phyloP scores from a whole-genome alignment of 2,888 invertebrate species.

The Drosophila eohydei region DNA sequence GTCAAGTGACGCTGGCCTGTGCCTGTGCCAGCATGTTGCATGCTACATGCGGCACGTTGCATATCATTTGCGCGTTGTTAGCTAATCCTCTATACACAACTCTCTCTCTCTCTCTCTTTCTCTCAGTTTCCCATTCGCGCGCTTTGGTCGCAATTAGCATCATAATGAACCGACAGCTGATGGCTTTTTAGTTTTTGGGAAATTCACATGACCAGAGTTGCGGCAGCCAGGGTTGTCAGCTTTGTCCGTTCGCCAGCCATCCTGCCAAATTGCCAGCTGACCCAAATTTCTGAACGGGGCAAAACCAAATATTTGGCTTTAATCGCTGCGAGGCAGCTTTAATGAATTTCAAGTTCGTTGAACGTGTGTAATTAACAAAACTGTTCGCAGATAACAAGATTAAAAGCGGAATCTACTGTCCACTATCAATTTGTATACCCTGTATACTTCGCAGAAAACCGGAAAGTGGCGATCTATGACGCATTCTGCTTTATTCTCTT shows the following conservation, averaged over 20 bases:
- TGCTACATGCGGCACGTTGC: conserved; percentile 17
- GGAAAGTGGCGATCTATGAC: neutral
- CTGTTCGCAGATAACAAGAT: conserved; percentile 3
- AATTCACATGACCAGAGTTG: conserved; percentile 44
- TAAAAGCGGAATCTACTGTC: neutral
- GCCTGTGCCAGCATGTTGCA: conserved; percentile 11
- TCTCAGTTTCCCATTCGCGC: neutral
- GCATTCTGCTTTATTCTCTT: no score
- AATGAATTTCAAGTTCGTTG: conserved; percentile 16
- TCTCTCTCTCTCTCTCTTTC: neutral
- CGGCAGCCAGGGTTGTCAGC: conserved; percentile 11
- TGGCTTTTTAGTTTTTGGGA: conserved; percentile 54
- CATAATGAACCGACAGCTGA: conserved; percentile 72
- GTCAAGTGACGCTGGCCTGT: conserved; percentile 28
- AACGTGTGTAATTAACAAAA: conserved; percentile 9
- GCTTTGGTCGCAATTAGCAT: conserved; percentile 60
- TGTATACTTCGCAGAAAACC: no score
- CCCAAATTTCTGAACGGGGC: conserved; percentile 44
- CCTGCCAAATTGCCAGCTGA: conserved; percentile 56
- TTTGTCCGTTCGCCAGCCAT: neutral
- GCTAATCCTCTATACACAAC: conserved; percentile 59
- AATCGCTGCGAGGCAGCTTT: conserved; percentile 35
- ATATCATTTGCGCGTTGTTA: conserved; percentile 48
- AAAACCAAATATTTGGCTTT: conserved; percentile 66
- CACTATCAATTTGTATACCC: neutral